A percentile compares a stretch with the other conserved stretches of the same genome.
These are phyloP conservation scores for Brachyistius frenatus DNA, from an alignment of 2,113 vertebrate genomes.

Conservation along the genomic window DNA sequence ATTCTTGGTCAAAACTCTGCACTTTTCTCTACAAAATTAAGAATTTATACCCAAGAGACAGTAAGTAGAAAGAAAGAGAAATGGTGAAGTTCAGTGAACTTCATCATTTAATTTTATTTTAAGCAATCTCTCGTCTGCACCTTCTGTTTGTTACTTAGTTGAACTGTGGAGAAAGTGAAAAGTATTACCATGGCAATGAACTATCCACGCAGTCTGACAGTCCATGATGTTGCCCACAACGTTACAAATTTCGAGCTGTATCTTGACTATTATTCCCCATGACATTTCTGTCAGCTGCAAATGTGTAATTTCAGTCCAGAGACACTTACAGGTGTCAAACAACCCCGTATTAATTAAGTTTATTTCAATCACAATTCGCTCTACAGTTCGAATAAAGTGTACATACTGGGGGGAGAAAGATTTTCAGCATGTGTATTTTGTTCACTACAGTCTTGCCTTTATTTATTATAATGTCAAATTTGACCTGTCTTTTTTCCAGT, in stretches of 20 bases:
- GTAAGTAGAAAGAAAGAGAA: conserved; percentile 26
- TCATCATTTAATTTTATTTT: neutral
- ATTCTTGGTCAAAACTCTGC: neutral
- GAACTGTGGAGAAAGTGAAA: neutral
- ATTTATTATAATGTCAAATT: neutral
- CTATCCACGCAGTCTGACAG: neutral
- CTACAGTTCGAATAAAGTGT: neutral
- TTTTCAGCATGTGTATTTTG: no score
- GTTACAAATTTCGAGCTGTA: neutral
- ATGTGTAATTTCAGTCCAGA: conserved; percentile 35
- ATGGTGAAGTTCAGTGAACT: conserved; percentile 20
- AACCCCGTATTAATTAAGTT: neutral
- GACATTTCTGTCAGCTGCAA: neutral
- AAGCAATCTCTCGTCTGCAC: neutral
- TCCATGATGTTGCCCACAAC: conserved; percentile 4
- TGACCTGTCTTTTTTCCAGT: neutral
- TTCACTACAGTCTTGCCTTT: no score
- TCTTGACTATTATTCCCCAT: neutral
- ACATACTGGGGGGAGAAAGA: neutral
- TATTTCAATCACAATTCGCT: neutral
- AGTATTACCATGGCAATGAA: conserved; percentile 6
- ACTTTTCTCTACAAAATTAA: neutral
- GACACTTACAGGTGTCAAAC: neutral
- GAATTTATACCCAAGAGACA: conserved; percentile 25
- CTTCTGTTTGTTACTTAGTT: neutral